phyloP scores from a whole-genome alignment of 37 sponge, comb jelly and placozoan species.

The Amphimedon queenslandica region DNA sequence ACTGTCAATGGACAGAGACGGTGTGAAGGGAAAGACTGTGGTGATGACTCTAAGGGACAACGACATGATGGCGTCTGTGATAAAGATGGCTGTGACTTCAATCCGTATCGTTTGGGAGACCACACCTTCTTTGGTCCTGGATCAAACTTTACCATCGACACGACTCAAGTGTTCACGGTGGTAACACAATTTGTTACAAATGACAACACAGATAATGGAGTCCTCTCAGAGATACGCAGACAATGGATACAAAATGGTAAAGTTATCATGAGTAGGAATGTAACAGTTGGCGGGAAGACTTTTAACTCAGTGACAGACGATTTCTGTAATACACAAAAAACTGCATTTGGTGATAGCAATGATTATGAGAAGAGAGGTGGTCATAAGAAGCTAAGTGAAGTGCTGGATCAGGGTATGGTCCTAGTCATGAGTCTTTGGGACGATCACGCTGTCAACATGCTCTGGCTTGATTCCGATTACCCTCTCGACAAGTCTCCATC shows the following conservation, averaged over 20 bases:
- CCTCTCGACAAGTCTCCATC: conserved; percentile 12
- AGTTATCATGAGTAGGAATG: conserved; percentile 21
- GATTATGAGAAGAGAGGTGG: conserved; percentile 34
- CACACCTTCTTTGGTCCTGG: conserved; percentile 31
- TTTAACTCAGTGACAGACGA: conserved; percentile 28
- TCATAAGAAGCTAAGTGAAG: conserved; percentile 13
- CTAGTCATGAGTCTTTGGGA: conserved; percentile 33
- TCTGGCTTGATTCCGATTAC: conserved; percentile 30
- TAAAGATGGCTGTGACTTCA: conserved; percentile 47
- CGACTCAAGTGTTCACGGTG: conserved; percentile 29
- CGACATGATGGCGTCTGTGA: conserved; percentile 28
- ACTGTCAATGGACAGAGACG: conserved; percentile 31
- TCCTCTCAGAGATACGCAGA: conserved; percentile 21
- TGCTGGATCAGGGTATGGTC: conserved; percentile 16
- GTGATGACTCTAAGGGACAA: conserved; percentile 14
- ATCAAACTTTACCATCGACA: conserved; percentile 23
- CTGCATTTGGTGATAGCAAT: conserved; percentile 21
- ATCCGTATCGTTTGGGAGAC: conserved; percentile 40
- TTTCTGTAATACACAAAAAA: conserved; percentile 38
- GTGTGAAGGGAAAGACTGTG: conserved; percentile 23
- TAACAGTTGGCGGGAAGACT: conserved; percentile 7
- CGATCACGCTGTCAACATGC: conserved; percentile 31
- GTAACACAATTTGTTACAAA: conserved; percentile 35
- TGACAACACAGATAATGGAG: conserved; percentile 37
- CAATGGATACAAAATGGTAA: conserved; percentile 36